These are phyloP conservation scores for Psilopogon haemacephalus DNA, from an alignment of 2,113 vertebrate species.

Conservation along the genomic window DNA sequence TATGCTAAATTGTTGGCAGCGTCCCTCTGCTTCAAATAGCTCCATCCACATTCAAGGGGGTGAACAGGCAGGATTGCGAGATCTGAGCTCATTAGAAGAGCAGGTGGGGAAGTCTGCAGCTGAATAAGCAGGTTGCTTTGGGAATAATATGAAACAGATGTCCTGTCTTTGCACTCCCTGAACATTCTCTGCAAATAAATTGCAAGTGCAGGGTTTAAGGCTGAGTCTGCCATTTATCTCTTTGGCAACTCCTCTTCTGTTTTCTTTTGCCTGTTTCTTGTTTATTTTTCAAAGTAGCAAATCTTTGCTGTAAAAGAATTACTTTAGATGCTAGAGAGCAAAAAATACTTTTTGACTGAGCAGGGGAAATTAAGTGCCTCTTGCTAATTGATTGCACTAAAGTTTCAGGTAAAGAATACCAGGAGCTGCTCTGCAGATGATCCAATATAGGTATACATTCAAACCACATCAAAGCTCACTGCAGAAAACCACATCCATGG, in stretches of 20 bases:
- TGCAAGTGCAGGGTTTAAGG: slow-evolving; percentile 35
- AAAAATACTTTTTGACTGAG: background rate
- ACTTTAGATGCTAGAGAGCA: background rate
- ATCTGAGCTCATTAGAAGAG: slow-evolving; percentile 3
- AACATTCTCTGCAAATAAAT: slow-evolving; percentile 47
- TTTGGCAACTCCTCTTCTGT: slow-evolving; percentile 20
- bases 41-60: background rate
- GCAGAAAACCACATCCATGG: background rate
- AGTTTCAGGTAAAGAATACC: background rate
- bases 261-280: background rate
- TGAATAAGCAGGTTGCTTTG: slow-evolving; percentile 55
- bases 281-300: background rate
- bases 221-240: slow-evolving; percentile 31
- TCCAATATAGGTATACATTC: background rate
- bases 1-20: background rate
- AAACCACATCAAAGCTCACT: background rate
- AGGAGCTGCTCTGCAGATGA: background rate
- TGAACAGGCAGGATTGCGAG: background rate
- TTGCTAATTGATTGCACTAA: background rate
- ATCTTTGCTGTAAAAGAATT: background rate
- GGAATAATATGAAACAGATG: slow-evolving; percentile 54
- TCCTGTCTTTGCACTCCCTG: slow-evolving; percentile 8
- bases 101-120: slow-evolving; percentile 41
- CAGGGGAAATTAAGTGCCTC: background rate
- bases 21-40: background rate